Percentiles rank a stretch among this genome's conserved stretches.
Conservation (phyloP, 2,888 invertebrate genomes). For the Sarcophaga rosellei region DNA sequence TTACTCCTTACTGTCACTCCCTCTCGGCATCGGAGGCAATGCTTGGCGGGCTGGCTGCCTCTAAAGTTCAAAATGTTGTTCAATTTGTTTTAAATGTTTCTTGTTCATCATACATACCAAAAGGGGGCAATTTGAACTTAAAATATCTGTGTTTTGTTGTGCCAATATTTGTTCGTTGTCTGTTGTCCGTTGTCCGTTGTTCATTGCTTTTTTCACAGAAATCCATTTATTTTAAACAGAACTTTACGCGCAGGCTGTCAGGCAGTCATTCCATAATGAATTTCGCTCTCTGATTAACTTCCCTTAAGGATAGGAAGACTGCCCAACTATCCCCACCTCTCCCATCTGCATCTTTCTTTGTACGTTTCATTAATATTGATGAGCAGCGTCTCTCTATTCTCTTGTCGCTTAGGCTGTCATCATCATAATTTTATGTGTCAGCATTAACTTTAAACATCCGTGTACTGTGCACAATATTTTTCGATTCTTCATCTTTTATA, state of each 20-base stretch:
- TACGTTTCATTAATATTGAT: conserved; percentile 35
- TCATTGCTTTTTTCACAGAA: conserved; percentile 58
- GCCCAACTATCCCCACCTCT: conserved; percentile 25
- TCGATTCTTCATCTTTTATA: conserved; percentile 7
- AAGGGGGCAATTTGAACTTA: conserved; percentile 12
- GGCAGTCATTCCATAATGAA: conserved; percentile 21
- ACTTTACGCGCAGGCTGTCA: not conserved
- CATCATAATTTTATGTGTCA: conserved; percentile 30
- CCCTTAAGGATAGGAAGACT: conserved; percentile 22
- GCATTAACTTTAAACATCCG: conserved; percentile 12
- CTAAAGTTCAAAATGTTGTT: conserved; percentile 45
- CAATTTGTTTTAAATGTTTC: conserved; percentile 53
- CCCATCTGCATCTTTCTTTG: not conserved
- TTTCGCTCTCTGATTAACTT: conserved; percentile 35
- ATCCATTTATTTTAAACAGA: conserved; percentile 39
- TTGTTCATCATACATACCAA: not conserved
- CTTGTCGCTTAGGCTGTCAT: conserved; percentile 6
- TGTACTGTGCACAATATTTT: not conserved
- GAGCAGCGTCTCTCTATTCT: not conserved
- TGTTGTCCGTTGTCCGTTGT: too few relatives aligned
- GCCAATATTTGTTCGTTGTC: conserved; percentile 36
- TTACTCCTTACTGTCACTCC: not conserved
- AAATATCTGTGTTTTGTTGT: conserved; percentile 24
- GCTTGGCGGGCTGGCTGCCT: conserved; percentile 46
- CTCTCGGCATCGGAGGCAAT: not conserved